A percentile compares a stretch with the other conserved stretches of the same genome.
phyloP scores from a whole-genome alignment of 2,888 invertebrate genomes.

The Orthonevra nobilis region DNA sequence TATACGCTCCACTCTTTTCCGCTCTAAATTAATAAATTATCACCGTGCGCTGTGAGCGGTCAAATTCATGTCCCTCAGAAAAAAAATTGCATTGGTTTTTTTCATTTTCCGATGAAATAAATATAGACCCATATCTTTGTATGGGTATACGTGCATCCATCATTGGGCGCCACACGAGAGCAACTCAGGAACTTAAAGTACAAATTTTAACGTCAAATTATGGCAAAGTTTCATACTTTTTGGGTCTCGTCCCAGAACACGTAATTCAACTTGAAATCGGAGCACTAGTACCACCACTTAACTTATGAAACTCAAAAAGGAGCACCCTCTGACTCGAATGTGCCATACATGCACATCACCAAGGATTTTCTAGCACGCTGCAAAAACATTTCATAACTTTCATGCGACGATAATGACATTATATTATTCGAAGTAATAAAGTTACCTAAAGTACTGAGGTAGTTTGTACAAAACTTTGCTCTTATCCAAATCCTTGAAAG shows the following conservation, averaged over 20 bases:
- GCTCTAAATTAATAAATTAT: no score
- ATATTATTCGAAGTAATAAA: slow-evolving; percentile 64
- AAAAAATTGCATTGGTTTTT: no score
- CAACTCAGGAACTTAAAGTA: slow-evolving; percentile 18
- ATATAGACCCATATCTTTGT: no score
- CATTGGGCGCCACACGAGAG: background rate
- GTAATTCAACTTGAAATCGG: slow-evolving; percentile 34
- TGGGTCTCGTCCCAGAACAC: slow-evolving; percentile 21
- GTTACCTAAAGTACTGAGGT: slow-evolving; percentile 56
- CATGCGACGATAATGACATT: slow-evolving; percentile 63
- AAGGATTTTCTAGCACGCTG: background rate
- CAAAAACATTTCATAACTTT: slow-evolving; percentile 58
- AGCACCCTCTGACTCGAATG: background rate
- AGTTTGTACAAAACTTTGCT: slow-evolving; percentile 53
- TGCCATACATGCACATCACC: slow-evolving; percentile 13
- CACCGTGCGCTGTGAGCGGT: no score
- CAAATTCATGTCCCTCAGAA: no score
- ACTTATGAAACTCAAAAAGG: background rate
- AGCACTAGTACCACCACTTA: slow-evolving; percentile 36
- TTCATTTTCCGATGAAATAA: no score
- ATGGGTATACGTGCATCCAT: no score
- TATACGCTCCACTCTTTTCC: no score
- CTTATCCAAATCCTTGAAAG: slow-evolving; percentile 49
- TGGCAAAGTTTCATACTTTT: slow-evolving; percentile 32
- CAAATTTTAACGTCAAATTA: slow-evolving; percentile 51